Conservation (phyloP, 2,113 vertebrate genomes). For the Solea solea region DNA sequence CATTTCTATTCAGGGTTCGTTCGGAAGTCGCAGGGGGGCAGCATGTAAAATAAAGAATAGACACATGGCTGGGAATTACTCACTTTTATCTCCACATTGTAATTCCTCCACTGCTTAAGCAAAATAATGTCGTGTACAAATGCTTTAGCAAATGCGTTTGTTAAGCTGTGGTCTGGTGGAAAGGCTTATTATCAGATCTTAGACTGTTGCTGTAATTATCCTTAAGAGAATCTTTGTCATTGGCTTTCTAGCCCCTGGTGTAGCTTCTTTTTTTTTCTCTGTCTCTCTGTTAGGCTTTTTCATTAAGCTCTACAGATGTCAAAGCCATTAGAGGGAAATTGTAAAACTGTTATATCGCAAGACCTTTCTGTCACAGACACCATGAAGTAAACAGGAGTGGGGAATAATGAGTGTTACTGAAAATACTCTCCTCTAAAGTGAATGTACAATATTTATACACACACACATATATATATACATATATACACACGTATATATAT, state of each 20-base stretch:
- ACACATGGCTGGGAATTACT: conserved; percentile 23
- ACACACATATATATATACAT: too few relatives aligned
- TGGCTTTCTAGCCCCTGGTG: conserved; percentile 32
- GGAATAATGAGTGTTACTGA: background rate
- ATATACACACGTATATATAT: too few relatives aligned
- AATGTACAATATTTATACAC: background rate
- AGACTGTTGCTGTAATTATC: conserved; percentile 48
- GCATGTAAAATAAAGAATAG: conserved; percentile 19
- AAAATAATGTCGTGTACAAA: conserved; percentile 30
- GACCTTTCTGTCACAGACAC: background rate
- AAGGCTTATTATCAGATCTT: conserved; percentile 49
- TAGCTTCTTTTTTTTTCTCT: background rate
- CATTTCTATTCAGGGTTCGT: conserved; percentile 32
- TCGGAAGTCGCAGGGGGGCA: conserved; percentile 17
- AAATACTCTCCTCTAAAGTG: background rate
- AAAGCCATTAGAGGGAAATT: conserved; percentile 10
- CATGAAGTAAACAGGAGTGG: conserved; percentile 3
- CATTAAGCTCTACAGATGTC: background rate
- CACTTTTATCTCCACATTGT: conserved; percentile 47
- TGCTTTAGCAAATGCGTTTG: conserved; percentile 51
- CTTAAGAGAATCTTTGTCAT: conserved; percentile 37
- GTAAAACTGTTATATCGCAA: background rate
- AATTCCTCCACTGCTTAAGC: conserved; percentile 32
- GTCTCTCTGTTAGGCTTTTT: background rate
- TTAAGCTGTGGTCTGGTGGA: conserved; percentile 34